Evolutionary conservation across 2,888 invertebrate species (phyloP), one percentile per base, ranked within the genome.

Genomic region (Coelinius sp.): DNA sequence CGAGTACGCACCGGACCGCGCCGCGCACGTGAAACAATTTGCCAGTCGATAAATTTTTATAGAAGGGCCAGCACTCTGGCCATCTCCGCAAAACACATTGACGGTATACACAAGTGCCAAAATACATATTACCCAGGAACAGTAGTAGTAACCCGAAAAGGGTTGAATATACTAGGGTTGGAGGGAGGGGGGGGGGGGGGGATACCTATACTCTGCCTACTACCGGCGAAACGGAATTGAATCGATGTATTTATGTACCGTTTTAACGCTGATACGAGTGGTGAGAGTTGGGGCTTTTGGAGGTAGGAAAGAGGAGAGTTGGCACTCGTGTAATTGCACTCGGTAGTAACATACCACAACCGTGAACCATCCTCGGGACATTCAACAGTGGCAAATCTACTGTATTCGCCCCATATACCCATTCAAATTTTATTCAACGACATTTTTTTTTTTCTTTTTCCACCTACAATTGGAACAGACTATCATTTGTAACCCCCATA

Each of bases 11-110:
- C 76, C 78, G 80, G 75, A 82, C 79, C 79, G 81, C 80, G 80
- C 80, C 41, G 41, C 41, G 41, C 81, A 83, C 84, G 85, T 85
- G 84, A 87, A 87, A 87, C 87, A 87, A 87, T 87, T 87, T 87
- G 82, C 87, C 87, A 87, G 87, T 86, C 87, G 87, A 87, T 87
- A 87, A 87, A 87, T 87, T 87, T 87, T 87, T 87, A 84, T 84
- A 84, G 83, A 84, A 84, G 77, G 77, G 76, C 74, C 73, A 59
- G 67, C 53, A 27, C 70, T 70, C 53, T 35, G 24, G 35, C 31
- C 46, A 56, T 22, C 10, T 24, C 44, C 14, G 22, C 38, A 52
- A 38, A 46, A 65, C 49, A 41, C 41, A 41, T 41, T 41, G n/a
- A 41, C 41, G n/a, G n/a, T 41, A 41, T n/a, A 41, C 41, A 41